Evolutionary conservation across 1,140 invertebrate species (phyloP), one percentile per base, ranked within the genome.

Genomic region (Drosophila grimshawi): DNA sequence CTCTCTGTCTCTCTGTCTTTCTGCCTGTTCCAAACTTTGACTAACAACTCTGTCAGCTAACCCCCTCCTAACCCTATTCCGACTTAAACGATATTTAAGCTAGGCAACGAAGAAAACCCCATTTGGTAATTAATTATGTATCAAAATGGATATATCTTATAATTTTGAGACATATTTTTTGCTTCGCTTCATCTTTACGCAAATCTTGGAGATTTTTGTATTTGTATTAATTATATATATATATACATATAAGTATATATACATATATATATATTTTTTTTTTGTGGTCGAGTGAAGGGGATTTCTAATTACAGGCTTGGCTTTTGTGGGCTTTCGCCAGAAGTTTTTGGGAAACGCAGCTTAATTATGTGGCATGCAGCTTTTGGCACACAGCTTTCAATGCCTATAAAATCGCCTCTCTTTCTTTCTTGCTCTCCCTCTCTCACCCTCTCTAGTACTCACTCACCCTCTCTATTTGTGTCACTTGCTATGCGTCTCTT

Each of bases 91-190:
- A 32, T 66, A 73, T 72, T 81, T 57, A 71, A 69, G 74, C 65
- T 39, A 46, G 55, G 61, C 70, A 55, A 43, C 55, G 71, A 49
- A 35, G 55, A 43, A 43, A n/a, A 4, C 4, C 39, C 52, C 66
- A 49, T 19, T 39, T 46, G 78, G 43, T 81, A 86, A 86, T 88
- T 86, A 88, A 86, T 86, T 86, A 86, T 86, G 79, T 78, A 82
- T 78, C 65, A 75, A 86, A 78, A 76, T 78, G 48, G 30, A 61
- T 41, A 61, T 53, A 37, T 67, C 7, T 78, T 60, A 52, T 19
- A 29, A 3, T 35, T 59, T 8, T 37, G 19, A 19, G 19, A 1
- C 19, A 39, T 67, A 60, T n/a, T 46, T 65, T 61, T 64, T 51
- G n/a, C 27, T 49, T 19, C 46, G 52, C 53, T 19, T 19, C 19